Conservation (phyloP, 2,113 vertebrate species). For the Helogale parvula region DNA sequence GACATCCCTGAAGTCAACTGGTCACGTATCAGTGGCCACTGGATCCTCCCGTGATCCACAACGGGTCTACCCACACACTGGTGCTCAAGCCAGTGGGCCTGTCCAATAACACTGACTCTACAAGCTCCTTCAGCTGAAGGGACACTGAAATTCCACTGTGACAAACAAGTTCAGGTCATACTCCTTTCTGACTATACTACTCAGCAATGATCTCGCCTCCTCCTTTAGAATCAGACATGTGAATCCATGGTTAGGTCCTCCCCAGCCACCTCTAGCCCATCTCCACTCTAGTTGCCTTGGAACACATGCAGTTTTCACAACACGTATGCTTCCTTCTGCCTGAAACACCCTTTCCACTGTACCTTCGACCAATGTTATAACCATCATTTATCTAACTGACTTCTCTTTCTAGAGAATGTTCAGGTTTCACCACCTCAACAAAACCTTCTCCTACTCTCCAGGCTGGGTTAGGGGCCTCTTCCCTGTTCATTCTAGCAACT, state of each 20-base stretch:
- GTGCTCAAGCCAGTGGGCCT: neutral
- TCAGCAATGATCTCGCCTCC: neutral
- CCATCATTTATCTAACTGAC: neutral
- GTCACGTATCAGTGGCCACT: neutral
- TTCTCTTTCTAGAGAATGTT: neutral
- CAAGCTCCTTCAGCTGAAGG: neutral
- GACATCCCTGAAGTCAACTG: neutral
- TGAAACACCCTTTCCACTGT: neutral
- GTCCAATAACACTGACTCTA: neutral
- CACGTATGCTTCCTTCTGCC: neutral
- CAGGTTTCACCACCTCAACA: neutral
- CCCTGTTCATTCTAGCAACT: neutral
- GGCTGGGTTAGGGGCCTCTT: neutral
- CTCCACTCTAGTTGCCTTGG: neutral
- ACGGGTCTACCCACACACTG: too few relatives aligned
- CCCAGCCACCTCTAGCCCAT: neutral
- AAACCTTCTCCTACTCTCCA: neutral
- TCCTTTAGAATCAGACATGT: neutral
- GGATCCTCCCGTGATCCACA: neutral
- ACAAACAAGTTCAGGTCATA: neutral
- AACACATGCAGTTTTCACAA: neutral
- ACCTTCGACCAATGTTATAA: neutral
- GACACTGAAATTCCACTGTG: neutral
- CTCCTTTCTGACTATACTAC: neutral
- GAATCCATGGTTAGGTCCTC: neutral